Base-by-base conservation (phyloP, 2,888 invertebrate species). In the Zhuqinia jingwanae region DNA sequence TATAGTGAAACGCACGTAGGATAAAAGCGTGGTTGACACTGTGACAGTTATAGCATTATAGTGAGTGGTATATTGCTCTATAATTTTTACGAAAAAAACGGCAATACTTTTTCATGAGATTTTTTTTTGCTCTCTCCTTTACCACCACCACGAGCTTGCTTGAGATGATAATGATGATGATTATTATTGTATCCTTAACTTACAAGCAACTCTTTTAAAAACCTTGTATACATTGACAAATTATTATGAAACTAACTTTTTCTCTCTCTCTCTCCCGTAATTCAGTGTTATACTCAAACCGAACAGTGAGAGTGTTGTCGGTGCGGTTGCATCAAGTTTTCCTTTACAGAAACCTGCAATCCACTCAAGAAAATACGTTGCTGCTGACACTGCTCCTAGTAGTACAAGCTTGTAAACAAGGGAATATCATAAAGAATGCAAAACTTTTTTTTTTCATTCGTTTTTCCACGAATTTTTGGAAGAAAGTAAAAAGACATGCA, bases 241-340 rank as follows among this genome's bases (percentile, higher is more conserved):
- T 77, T 60, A 77, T 78, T 60, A 77, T 78, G 53, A 63, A 78
- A 63, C 27, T 65, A 36, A 20, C 65, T 63, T 63, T 36, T 60
- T 60, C n/a, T n/a, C n/a, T n/a, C n/a, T n/a, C n/a, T 36, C 8
- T 36, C 36, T 65, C 65, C 25, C 17, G 47, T 65, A 78, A 78
- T 65, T 78, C 63, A 65, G 30, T 63, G 78, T 65, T 78, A 3
- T 63, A 13, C 8, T 22, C 1, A 22, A 22, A 22, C 3, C 2
- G 47, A 42, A 68, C 68, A 2, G 27, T 30, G 22, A n/a, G n/a
- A 25, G 36, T n/a, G n/a, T n/a, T n/a, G n/a, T n/a, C n/a, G n/a
- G n/a, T n/a, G 65, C 36, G 65, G 65, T 65, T 36, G 27, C 65
- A 65, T 11, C 42, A 36, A 65, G 65, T 65, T 30, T 2, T 65